Base-by-base conservation (phyloP, 1,140 invertebrate genomes). In the Anastatus disparis region DNA sequence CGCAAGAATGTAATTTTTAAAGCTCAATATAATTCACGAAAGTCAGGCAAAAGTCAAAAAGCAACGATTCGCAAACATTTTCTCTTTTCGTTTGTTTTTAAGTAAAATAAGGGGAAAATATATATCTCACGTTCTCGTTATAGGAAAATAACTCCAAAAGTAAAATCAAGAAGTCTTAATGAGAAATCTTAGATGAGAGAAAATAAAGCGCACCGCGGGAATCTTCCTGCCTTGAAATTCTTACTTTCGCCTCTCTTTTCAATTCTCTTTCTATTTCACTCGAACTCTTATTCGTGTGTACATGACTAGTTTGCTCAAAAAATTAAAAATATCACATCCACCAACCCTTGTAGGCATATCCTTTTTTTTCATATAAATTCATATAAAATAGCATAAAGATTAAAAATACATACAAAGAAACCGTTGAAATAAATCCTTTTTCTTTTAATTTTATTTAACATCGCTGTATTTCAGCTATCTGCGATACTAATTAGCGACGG, bases 161-260 rank as follows among this genome's bases (percentile, higher is more conserved):
- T 12, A 50, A 12, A 3, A 13, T 17, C 63, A 15, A 53, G 8
- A 38, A 40, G 53, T n/a, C 15, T 20, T 46, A 35, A 67, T 29
- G 27, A 67, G 24, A 67, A 56, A 67, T 46, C 44, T n/a, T n/a
- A 56, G 15, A 46, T 31, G 38, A 46, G 26, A 44, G 24, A 35
- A 56, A 55, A 56, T 20, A 46, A 67, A 56, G 27, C 17, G 27
- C 61, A n/a, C 44, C 13, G 13, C 38, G 15, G 50, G 17, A 42
- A 55, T 65, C 35, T 31, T 64, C 22, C 1, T 26, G 62, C 56
- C 44, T 15, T 2, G 26, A 42, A 13, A 22, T 22, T 58, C 56
- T 27, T 44, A 8, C 35, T 20, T 17, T 48, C n/a, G n/a, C n/a
- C n/a, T n/a, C n/a, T n/a, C 26, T 35, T 10, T n/a, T 24, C 48